Evolutionary conservation across 2,888 invertebrate genomes (phyloP).

Genomic region (Gastrophysa polygoni): DNA sequence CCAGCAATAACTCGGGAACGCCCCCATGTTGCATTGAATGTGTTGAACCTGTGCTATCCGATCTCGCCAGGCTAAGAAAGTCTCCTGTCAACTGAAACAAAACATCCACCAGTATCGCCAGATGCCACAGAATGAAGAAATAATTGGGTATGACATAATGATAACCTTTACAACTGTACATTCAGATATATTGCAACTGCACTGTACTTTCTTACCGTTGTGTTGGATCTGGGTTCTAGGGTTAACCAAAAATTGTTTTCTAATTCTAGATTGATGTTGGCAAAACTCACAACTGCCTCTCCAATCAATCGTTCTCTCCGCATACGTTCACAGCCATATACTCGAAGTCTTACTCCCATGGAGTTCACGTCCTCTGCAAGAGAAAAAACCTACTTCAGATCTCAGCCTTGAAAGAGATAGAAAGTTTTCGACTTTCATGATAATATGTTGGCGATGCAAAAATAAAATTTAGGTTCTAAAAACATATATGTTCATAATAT

Average conservation of each 20-base stretch:
- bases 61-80: constrained; percentile 80
- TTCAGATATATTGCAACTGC: no score
- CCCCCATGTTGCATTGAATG: constrained; percentile 91
- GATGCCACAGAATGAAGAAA: no score
- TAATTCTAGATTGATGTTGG: constrained; percentile 85
- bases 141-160: no score
- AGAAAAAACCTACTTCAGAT: background rate
- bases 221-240: constrained; percentile 73
- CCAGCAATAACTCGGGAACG: constrained; percentile 87
- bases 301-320: constrained; percentile 89
- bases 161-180: no score
- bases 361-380: constrained; percentile 86
- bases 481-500: no score
- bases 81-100: constrained; percentile 64
- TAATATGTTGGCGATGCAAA: no score
- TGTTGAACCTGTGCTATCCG: constrained; percentile 93
- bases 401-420: background rate
- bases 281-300: constrained; percentile 88
- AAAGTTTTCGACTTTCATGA: no score
- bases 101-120: background rate
- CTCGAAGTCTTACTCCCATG: constrained; percentile 86
- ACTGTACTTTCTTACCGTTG: constrained; percentile 56
- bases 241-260: constrained; percentile 91
- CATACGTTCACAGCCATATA: constrained; percentile 93
- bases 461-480: no score